Conservation (phyloP, 2,113 vertebrate species). For the Periophthalmus modestus region DNA sequence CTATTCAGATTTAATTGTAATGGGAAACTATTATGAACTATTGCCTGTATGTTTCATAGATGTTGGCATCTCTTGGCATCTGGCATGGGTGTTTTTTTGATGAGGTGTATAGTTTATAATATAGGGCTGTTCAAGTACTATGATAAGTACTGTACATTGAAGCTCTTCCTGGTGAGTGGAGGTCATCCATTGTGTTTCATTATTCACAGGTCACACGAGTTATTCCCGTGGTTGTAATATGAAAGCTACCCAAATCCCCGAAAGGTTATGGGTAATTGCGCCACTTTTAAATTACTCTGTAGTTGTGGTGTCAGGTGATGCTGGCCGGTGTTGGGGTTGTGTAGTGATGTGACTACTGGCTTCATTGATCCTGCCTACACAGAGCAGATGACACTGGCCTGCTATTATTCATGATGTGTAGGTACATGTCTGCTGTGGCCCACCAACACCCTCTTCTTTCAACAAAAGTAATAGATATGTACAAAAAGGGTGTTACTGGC, state of each 20-base stretch:
- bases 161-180: slow-evolving; percentile 1
- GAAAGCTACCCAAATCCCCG: not conserved
- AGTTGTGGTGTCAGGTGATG: slow-evolving; percentile 21
- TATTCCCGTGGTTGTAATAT: not conserved
- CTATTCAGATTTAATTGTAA: not conserved
- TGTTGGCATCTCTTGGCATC: not conserved
- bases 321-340: not conserved
- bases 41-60: not conserved
- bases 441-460: not conserved
- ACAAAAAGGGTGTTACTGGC: not conserved
- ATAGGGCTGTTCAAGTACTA: slow-evolving; percentile 3
- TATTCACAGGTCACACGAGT: not conserved
- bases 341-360: not conserved
- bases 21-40: not conserved
- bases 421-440: not conserved
- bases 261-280: not conserved
- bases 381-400: slow-evolving; percentile 10
- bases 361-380: not conserved
- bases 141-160: too few species aligned
- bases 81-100: not conserved
- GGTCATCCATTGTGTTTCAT: not conserved
- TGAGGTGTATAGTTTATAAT: slow-evolving; percentile 13
- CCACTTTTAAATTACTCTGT: not conserved
- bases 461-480: not conserved
- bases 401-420: not conserved